Percentiles rank a stretch among this genome's conserved stretches.
These are phyloP conservation scores for Odontothrips loti DNA, from an alignment of 2,888 invertebrate species.

Conservation along the genomic window DNA sequence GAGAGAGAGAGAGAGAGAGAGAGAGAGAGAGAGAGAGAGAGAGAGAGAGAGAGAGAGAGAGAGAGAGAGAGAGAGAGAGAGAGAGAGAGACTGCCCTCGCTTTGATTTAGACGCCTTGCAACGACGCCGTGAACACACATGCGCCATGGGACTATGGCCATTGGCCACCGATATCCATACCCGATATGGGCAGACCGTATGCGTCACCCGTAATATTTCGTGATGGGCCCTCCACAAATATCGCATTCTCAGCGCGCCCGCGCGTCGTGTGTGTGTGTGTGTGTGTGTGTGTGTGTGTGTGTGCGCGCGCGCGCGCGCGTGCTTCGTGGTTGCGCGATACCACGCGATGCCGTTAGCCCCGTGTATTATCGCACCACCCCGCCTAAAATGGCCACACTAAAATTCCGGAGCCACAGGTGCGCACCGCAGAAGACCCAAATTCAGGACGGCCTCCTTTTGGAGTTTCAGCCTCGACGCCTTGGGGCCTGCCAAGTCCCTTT, in stretches of 20 bases:
- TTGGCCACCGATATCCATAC: not conserved
- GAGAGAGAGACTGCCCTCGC: not conserved
- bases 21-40: conserved; percentile 17
- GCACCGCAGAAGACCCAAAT: no score
- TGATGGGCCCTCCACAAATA: not conserved
- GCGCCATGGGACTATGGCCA: no score
- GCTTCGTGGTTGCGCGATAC: not conserved
- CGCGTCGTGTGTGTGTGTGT: not conserved
- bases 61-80: conserved; percentile 28
- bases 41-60: conserved; percentile 15
- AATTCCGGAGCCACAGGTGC: no score
- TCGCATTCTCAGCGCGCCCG: not conserved
- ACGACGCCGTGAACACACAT: no score
- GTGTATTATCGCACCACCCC: no score
- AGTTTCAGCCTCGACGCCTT: not conserved
- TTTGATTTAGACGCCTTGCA: no score
- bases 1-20: conserved; percentile 20
- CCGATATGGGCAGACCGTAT: not conserved
- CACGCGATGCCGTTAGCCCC: no score
- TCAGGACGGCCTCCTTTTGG: no score
- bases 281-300: no score
- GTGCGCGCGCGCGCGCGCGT: not conserved
- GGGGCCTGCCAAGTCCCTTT: not conserved
- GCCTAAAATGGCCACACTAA: no score
- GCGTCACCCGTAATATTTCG: not conserved